These are phyloP conservation scores for Rhamnusium bicolor DNA, from an alignment of 2,888 invertebrate genomes.

Conservation along the genomic window DNA sequence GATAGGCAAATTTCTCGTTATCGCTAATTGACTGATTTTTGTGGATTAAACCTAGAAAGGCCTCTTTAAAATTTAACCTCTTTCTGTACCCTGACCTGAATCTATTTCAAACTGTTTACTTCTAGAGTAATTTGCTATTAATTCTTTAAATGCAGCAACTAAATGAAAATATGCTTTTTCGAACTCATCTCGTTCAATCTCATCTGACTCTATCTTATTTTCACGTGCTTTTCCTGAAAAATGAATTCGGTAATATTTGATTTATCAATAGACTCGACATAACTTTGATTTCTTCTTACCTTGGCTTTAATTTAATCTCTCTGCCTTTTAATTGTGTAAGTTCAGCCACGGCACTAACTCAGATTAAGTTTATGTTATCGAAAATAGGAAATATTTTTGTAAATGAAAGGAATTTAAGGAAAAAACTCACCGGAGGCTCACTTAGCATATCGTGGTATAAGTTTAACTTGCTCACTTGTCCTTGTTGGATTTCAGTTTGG, in stretches of 20 bases:
- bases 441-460: not conserved
- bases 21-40: conserved; percentile 1
- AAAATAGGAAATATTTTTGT: no score
- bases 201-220: not conserved
- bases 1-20: no score
- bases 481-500: no score
- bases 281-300: no score
- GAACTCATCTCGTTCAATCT: no score
- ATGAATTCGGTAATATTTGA: no score
- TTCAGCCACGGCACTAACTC: not conserved
- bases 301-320: conserved; percentile 1
- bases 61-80: not conserved
- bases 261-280: no score
- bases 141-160: not conserved
- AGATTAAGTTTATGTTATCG: not conserved
- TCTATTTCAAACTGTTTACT: no score
- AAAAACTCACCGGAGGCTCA: not conserved
- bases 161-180: not conserved
- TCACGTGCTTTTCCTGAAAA: not conserved
- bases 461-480: not conserved
- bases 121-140: not conserved
- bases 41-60: no score
- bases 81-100: not conserved
- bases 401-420: no score
- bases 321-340: not conserved